Evolutionary conservation across 2,797 vertebrate genomes (phyloP).

Genomic region (Phrynocephalus vlangalii): DNA sequence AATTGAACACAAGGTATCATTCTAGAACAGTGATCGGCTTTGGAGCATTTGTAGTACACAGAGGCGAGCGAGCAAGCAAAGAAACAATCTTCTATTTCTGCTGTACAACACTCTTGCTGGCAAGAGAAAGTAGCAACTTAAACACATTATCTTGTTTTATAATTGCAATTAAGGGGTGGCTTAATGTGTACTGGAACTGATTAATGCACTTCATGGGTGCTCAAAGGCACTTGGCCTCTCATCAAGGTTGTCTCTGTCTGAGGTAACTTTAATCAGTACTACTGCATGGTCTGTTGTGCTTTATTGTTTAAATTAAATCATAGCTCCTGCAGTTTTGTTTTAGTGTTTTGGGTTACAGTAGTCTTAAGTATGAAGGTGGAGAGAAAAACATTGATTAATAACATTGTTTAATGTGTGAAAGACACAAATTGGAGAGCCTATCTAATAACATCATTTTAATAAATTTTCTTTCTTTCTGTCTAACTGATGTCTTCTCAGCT

Average conservation of each 20-base stretch:
- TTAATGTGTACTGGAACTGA: background rate
- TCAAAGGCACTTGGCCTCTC: background rate
- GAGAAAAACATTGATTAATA: slow-evolving; percentile 18
- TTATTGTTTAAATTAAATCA: slow-evolving; percentile 20
- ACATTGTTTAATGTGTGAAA: slow-evolving; percentile 7
- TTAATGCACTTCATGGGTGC: background rate
- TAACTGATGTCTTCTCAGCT: background rate
- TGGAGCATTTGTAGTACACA: no score
- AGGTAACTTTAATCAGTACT: background rate
- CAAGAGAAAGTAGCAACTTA: background rate
- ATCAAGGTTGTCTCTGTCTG: background rate
- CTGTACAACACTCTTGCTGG: background rate
- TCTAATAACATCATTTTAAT: background rate
- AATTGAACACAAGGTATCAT: no score
- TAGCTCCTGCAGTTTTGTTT: slow-evolving; percentile 24
- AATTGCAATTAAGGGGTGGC: background rate
- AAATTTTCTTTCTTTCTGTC: background rate
- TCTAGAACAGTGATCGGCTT: no score
- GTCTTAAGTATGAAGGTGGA: slow-evolving; percentile 1
- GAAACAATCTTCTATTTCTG: background rate
- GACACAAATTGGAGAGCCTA: background rate
- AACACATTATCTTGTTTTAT: background rate
- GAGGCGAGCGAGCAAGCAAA: no score
- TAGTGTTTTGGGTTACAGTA: slow-evolving; percentile 24
- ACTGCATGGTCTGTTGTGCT: background rate